These are phyloP conservation scores for Cricetomys ansorgei DNA, from an alignment of 2,113 vertebrate species.

Conservation along the genomic window DNA sequence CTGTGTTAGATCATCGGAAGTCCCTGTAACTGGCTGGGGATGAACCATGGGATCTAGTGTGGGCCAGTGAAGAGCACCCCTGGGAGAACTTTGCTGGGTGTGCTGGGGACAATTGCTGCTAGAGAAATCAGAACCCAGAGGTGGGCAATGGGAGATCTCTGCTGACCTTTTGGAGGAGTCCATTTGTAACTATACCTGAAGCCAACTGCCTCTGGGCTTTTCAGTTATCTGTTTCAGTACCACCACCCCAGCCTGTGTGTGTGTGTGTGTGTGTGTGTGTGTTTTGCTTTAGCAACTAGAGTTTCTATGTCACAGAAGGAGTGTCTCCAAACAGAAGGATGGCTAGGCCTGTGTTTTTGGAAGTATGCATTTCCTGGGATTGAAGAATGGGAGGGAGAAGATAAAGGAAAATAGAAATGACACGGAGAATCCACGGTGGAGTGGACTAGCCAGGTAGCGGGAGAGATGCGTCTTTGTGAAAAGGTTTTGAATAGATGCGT, in stretches of 20 bases:
- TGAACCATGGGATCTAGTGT: neutral
- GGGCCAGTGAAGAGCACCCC: neutral
- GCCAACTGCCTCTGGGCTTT: neutral
- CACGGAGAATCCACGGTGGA: fast-evolving
- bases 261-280: too few species aligned
- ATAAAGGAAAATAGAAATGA: neutral
- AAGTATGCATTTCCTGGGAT: neutral
- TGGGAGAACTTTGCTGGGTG: neutral
- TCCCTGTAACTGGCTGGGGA: neutral
- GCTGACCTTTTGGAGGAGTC: neutral
- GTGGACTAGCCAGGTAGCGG: fast-evolving
- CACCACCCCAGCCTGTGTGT: too few species aligned
- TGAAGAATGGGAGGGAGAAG: neutral
- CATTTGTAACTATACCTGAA: neutral
- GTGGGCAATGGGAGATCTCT: neutral
- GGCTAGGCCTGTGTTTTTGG: neutral
- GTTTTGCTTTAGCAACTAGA: neutral
- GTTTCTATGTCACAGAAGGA: neutral
- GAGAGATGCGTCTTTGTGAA: neutral
- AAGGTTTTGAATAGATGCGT: neutral
- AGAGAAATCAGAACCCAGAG: neutral
- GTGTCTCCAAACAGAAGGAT: neutral
- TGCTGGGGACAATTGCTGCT: neutral
- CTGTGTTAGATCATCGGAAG: neutral
- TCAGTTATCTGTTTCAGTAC: neutral